A percentile compares a stretch with the other conserved stretches of the same genome.
Evolutionary conservation across 92 coral and sea anemone species (phyloP).

Genomic region (Chrysogorgia sp.): DNA sequence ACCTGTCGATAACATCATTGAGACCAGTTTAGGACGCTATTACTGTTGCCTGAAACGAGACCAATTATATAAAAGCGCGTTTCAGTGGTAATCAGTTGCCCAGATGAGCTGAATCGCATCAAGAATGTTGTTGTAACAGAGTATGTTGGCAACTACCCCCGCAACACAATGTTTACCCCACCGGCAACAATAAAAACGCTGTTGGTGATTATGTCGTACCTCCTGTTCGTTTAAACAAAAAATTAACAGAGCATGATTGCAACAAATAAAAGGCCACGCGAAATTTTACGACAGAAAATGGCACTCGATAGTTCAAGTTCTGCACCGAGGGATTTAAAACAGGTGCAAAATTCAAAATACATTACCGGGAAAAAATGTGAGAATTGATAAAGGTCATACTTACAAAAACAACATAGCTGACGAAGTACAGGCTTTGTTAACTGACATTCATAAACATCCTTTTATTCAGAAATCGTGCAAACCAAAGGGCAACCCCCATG

Average conservation of each 20-base stretch:
- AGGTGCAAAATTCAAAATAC: not conserved
- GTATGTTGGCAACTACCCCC: conserved; percentile 3
- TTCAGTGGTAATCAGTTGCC: not conserved
- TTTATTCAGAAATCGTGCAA: conserved; percentile 14
- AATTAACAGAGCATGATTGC: not conserved
- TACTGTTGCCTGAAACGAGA: not conserved
- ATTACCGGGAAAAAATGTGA: conserved; percentile 5
- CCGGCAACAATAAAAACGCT: not conserved
- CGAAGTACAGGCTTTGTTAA: conserved; percentile 4
- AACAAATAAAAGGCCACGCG: not conserved
- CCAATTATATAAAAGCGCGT: conserved; percentile 1
- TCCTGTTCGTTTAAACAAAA: not conserved
- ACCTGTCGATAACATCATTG: not conserved
- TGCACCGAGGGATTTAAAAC: conserved; percentile 22
- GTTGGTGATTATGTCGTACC: conserved; percentile 11
- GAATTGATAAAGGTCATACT: conserved; percentile 7
- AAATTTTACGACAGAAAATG: not conserved
- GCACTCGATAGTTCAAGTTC: conserved; percentile 7
- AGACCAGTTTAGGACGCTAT: too few relatives aligned
- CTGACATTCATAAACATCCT: conserved; percentile 4
- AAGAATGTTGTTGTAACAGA: not conserved
- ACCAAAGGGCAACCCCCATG: conserved; percentile 15
- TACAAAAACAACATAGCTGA: not conserved
- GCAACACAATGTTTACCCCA: not conserved
- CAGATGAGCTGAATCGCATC: not conserved